phyloP scores from a whole-genome alignment of 2,888 invertebrate genomes.

The Chrysomela aeneicollis region DNA sequence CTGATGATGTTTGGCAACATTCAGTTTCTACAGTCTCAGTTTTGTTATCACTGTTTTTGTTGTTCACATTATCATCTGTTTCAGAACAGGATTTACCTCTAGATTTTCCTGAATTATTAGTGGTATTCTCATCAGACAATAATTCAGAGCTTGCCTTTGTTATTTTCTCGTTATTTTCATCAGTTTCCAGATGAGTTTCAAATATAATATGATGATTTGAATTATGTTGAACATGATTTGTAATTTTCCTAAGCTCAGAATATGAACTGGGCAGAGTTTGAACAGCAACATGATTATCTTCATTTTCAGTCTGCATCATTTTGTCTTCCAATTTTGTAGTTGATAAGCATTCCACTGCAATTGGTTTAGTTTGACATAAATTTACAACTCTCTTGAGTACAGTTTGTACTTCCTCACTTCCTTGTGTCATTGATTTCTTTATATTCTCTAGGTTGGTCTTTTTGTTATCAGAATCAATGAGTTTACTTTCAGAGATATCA shows the following conservation, averaged over 20 bases:
- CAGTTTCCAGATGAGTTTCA: slow-evolving; percentile 32
- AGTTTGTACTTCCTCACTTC: slow-evolving; percentile 5
- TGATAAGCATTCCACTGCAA: slow-evolving; percentile 49
- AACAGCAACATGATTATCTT: slow-evolving; percentile 33
- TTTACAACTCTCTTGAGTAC: slow-evolving; percentile 42
- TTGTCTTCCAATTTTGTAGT: not conserved
- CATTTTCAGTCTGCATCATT: slow-evolving; percentile 24
- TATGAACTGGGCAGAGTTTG: slow-evolving; percentile 42
- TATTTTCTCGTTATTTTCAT: slow-evolving; percentile 22
- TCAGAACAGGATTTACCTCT: not conserved
- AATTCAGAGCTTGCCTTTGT: slow-evolving; percentile 41
- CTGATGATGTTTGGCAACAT: slow-evolving; percentile 1
- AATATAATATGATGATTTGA: slow-evolving; percentile 37
- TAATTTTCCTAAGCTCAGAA: slow-evolving; percentile 21
- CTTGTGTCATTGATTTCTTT: not conserved
- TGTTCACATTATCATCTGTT: slow-evolving; percentile 5
- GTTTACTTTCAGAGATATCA: not conserved
- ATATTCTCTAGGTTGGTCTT: not conserved
- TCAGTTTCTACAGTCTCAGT: slow-evolving; percentile 1
- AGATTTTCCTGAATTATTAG: too few relatives aligned
- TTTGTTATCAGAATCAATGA: too few relatives aligned
- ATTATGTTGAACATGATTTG: slow-evolving; percentile 9
- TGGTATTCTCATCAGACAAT: too few relatives aligned
- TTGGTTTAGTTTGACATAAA: slow-evolving; percentile 50
- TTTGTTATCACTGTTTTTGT: slow-evolving; percentile 17